A percentile compares a stretch with the other conserved stretches of the same genome.
These are phyloP conservation scores for Phenganax marumi DNA, from an alignment of 92 coral and sea anemone genomes.

Conservation along the genomic window DNA sequence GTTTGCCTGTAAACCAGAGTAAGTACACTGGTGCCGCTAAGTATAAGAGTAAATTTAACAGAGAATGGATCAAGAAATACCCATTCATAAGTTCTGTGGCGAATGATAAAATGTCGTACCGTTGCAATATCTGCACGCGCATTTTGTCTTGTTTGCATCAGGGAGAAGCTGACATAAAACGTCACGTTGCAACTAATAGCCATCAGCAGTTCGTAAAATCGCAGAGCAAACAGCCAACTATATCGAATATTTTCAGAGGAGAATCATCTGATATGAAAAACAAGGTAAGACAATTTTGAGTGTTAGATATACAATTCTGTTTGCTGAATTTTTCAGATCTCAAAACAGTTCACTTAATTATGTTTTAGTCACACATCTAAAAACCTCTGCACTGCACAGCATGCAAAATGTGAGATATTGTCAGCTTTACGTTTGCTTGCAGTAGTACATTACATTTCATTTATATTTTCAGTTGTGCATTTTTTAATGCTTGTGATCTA, in stretches of 20 bases:
- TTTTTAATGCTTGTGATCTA: too few species aligned
- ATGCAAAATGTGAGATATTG: too few species aligned
- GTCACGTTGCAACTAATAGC: too few species aligned
- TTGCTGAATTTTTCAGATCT: neutral
- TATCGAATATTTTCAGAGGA: neutral
- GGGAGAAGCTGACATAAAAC: too few species aligned
- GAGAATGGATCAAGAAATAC: slow-evolving; percentile 20
- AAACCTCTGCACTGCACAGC: neutral
- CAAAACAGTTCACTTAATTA: neutral
- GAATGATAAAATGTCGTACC: neutral
- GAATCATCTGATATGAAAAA: slow-evolving; percentile 11
- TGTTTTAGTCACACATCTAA: slow-evolving; percentile 1
- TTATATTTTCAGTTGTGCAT: too few species aligned
- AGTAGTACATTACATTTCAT: too few species aligned
- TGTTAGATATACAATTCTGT: too few species aligned
- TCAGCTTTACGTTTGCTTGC: too few species aligned
- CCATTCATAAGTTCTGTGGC: neutral
- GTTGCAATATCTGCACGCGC: neutral
- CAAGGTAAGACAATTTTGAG: neutral
- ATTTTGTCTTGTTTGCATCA: too few species aligned
- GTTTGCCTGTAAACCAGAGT: slow-evolving; percentile 16
- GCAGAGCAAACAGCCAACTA: neutral
- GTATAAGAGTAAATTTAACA: slow-evolving; percentile 10
- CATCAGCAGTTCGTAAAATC: neutral
- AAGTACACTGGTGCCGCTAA: slow-evolving; percentile 23